Evolutionary conservation across 2,888 invertebrate species (phyloP), one percentile per base, ranked within the genome.

Genomic region (Drosophila affinis): DNA sequence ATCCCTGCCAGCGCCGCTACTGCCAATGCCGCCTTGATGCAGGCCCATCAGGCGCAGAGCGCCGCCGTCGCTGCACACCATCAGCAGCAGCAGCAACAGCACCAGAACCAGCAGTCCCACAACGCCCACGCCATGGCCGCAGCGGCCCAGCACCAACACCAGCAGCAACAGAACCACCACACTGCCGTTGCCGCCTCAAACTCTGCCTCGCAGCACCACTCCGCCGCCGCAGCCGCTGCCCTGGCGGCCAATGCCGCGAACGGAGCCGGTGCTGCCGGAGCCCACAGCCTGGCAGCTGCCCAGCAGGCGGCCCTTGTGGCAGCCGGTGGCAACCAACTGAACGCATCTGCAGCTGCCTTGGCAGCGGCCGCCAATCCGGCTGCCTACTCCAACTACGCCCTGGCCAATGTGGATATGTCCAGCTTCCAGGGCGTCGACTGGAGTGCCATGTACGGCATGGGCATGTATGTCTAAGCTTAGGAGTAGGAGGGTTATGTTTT

Each of bases 391-490:
- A 95, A 95, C 54, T 97, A 97, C 93, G 96, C 96, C 81, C 94
- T 97, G 79, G 95, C 97, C 90, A 97, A 97, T 91, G 96, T 97
- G 75, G 97, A 97, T 93, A 97, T 97, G 97, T 96, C 96, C 73
- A 96, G 96, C 91, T 97, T 97, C 94, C 97, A 97, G 92, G 96
- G 96, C 70, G 96, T 97, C 83, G 97, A 97, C 93, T 97, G 97
- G 97, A 95, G 95, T 89, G 95, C 96, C 88, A 96, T 97, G 96
- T 97, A 97, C 92, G 97, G 97, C 90, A 96, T 97, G 93, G 97
- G 97, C 92, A 97, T 97, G 97, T 97, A 97, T 94, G 97, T 97
- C 87, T 91, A 91, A 90, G 79, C 29, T 46, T 39, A 39, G 39
- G 39, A 39, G 29, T 29, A 29, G 6, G 65, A 58, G 72, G 48